Base-by-base conservation (phyloP, 2,113 vertebrate species). In the Poeciliopsis retropinna region DNA sequence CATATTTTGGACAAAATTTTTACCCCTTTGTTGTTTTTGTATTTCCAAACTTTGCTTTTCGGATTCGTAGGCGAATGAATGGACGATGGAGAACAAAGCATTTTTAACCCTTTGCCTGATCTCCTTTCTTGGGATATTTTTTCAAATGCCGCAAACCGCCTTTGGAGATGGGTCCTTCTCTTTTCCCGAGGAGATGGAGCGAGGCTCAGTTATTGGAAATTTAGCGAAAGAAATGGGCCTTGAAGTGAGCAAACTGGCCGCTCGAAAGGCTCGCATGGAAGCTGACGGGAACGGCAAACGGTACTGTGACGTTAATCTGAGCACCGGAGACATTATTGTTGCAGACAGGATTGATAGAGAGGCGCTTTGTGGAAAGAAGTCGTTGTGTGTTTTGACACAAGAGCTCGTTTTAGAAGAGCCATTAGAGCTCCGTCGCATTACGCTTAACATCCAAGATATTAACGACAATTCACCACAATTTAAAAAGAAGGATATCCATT, bases 161-260 rank as follows among this genome's bases (percentile, higher is more conserved):
- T 15, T 12, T 69, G 87, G 84, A 30, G 93, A 93, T 75, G 79
- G 94, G 47, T 91, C 76, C 62, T 96, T 93, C 81, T 85, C 85
- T 39, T 1, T 89, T 67, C 72, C 60, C 0, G 94, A 95, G 60
- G 94, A 95, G 69, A 92, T 90, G 90, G 93, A 92, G 80, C 91
- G 75, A 5, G 89, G 81, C 0, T 92, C 92, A 1, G 89, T 94
- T 60, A 90, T 95, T 70, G 93, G 91, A 67, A 95, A 95, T 68
- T 76, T 94, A 22, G 92, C 92, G 34, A 93, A 94, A 71, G 94
- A 94, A 76, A 85, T 95, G 9, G 93, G 91, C 7, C 67, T 94
- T 32, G 88, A 93, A 61, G 47, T 70, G 0, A 83, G 79, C n/a
- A 86, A 81, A 10, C 68, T 95, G 25, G 87, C 90, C 4, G 74